Base-by-base conservation (phyloP, 1,140 invertebrate species). In the honey bee (Apis mellifera) region DNA sequence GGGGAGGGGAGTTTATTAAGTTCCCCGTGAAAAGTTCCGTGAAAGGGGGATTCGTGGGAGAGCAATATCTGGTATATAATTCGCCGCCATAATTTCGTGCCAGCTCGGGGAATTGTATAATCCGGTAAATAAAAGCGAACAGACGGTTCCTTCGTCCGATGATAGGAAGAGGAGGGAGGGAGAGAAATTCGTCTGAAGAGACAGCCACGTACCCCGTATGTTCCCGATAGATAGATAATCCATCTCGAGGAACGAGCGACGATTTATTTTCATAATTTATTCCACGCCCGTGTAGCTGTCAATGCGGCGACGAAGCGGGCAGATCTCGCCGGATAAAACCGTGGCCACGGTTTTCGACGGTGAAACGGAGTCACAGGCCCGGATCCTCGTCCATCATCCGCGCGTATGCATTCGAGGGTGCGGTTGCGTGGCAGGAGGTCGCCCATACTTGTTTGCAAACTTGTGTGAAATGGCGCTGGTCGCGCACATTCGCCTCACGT, bases 391-490 rank as follows among this genome's bases (percentile, higher is more conserved):
- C 54, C 71, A 60, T 84, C 83, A 82, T 82, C 72, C 83, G 12
- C 52, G 65, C 48, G 59, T 7, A 42, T 42, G 7, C 32, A 32
- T 2, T 2, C 3, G 32, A 42, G 32, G 5, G 32, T 57, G 26
- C 72, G 32, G 68, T n/a, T 60, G 57, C 54, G 17, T 68, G 54
- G 64, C 42, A 23, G 11, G 26, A 26, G 57, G 42, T 54, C 71
- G 60, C 55, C 76, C 64, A 69, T 62, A 76, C 55, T 89, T 32
- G 88, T 90, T 89, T 90, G 86, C 88, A 89, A 90, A 89, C 89
- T 88, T 84, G 26, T 83, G 82, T 57, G 72, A 74, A 87, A 69
- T 7, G 32, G 32, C 32, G 17, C 66, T 19, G 70, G 2, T 11
- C 23, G 55, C 26, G 70, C 50, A 54, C 71, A 55, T 59, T 50